Conservation (phyloP, 1,140 invertebrate species). For the Lucilia cuprina region DNA sequence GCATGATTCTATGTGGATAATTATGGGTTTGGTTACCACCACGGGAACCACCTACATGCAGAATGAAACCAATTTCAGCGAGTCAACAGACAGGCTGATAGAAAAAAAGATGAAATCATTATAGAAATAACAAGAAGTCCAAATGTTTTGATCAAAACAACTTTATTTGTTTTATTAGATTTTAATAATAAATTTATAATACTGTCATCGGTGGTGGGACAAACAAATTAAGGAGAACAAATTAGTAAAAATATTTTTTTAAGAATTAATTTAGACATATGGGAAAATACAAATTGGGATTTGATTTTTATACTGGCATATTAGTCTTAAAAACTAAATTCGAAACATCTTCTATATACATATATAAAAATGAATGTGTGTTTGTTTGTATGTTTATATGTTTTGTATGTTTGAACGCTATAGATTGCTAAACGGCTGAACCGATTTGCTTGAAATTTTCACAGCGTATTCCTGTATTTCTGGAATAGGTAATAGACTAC, state of each 20-base stretch:
- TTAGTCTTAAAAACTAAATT: not conserved
- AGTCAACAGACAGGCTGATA: not conserved
- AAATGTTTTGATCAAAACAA: conserved; percentile 13
- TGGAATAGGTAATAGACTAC: too few species aligned
- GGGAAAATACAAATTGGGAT: not conserved
- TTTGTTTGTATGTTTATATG: too few species aligned
- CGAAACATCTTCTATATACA: too few species aligned
- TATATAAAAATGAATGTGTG: too few species aligned
- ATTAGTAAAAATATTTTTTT: not conserved
- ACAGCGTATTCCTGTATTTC: too few species aligned
- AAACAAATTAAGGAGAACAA: not conserved
- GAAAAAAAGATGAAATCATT: not conserved
- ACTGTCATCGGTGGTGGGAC: conserved; percentile 20
- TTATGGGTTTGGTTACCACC: not conserved
- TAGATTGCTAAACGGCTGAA: too few species aligned
- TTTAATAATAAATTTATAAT: conserved; percentile 26
- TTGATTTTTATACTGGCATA: not conserved
- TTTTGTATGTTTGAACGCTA: too few species aligned
- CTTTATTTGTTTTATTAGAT: conserved; percentile 14
- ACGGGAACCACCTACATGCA: not conserved
- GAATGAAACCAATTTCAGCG: not conserved
- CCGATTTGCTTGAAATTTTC: too few species aligned
- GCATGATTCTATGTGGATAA: not conserved
- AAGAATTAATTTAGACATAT: not conserved
- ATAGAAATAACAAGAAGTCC: conserved; percentile 22